A percentile compares a stretch with the other conserved stretches of the same genome.
Evolutionary conservation across 1,140 invertebrate genomes (phyloP).

Genomic region (Pollicipes pollicipes): DNA sequence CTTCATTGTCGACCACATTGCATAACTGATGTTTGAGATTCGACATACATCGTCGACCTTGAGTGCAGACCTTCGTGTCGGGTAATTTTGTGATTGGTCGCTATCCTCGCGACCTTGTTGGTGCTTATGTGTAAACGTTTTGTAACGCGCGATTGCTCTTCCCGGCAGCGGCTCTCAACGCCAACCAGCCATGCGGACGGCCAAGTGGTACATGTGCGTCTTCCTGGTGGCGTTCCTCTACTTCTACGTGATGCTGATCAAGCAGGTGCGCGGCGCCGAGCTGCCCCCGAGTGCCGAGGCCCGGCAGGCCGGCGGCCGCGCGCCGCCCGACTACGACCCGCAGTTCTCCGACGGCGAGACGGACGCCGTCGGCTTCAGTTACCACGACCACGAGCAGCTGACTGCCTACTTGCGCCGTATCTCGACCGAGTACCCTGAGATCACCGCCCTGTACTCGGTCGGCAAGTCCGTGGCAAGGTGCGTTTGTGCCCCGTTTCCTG

Average conservation of each 20-base stretch:
- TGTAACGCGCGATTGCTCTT: too few relatives aligned
- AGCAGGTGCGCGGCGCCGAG: constrained; percentile 24
- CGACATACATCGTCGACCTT: too few relatives aligned
- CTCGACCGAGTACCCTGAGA: constrained; percentile 56
- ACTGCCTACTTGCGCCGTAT: constrained; percentile 61
- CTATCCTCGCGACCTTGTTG: too few relatives aligned
- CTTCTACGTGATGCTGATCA: constrained; percentile 25
- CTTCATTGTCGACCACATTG: too few relatives aligned
- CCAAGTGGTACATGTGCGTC: constrained; percentile 26
- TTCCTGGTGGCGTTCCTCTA: constrained; percentile 28
- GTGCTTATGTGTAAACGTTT: too few relatives aligned
- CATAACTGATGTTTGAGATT: too few relatives aligned
- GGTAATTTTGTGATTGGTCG: too few relatives aligned
- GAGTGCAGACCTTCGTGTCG: too few relatives aligned
- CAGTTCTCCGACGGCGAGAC: constrained; percentile 1
- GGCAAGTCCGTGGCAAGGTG: constrained; percentile 84
- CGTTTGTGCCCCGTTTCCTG: constrained; percentile 5
- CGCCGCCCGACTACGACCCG: background rate
- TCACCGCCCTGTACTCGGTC: constrained; percentile 75
- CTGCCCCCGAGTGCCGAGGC: background rate
- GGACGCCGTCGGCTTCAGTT: constrained; percentile 48
- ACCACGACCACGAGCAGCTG: constrained; percentile 76
- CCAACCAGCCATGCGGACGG: constrained; percentile 23
- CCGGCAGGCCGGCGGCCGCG: background rate
- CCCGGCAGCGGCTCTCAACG: background rate